Percentiles rank a stretch among this genome's conserved stretches.
Conservation (phyloP, 2,797 vertebrate species). For the Spinus pinus region DNA sequence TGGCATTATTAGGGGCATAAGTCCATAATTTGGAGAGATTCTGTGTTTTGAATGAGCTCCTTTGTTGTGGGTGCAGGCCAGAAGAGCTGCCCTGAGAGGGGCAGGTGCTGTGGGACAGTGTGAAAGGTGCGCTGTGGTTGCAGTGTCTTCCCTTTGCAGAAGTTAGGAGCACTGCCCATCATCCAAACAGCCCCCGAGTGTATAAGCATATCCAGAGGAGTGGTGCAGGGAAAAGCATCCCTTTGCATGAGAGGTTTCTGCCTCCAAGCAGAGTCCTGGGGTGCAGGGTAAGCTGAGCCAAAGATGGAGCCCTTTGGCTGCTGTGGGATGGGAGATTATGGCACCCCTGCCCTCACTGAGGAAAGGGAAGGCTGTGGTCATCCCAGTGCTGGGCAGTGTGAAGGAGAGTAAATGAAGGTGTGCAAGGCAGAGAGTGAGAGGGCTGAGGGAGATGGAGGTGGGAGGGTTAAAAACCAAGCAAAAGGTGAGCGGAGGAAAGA, state of each 20-base stretch:
- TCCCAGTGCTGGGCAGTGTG: background rate
- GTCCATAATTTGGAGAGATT: background rate
- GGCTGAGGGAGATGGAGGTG: background rate
- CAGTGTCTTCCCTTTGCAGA: background rate
- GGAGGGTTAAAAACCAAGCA: background rate
- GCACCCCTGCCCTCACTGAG: background rate
- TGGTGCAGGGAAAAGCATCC: background rate
- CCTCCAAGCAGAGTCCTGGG: background rate
- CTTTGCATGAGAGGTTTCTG: background rate
- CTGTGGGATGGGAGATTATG: fast-evolving
- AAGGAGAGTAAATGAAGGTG: background rate
- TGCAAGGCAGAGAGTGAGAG: background rate
- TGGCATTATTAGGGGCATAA: background rate
- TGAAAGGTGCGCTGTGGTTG: fast-evolving
- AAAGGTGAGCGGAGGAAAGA: fast-evolving
- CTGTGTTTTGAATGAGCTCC: background rate
- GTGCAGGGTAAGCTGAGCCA: background rate
- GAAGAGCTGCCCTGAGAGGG: background rate
- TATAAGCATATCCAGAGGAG: background rate
- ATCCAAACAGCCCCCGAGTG: background rate
- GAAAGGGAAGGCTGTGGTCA: background rate
- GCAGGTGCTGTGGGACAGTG: background rate
- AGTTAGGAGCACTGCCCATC: background rate
- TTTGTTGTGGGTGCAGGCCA: background rate
- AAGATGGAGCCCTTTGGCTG: background rate